These are phyloP conservation scores for Ochotona curzoniae DNA, from an alignment of 2,113 vertebrate species.

Conservation along the genomic window DNA sequence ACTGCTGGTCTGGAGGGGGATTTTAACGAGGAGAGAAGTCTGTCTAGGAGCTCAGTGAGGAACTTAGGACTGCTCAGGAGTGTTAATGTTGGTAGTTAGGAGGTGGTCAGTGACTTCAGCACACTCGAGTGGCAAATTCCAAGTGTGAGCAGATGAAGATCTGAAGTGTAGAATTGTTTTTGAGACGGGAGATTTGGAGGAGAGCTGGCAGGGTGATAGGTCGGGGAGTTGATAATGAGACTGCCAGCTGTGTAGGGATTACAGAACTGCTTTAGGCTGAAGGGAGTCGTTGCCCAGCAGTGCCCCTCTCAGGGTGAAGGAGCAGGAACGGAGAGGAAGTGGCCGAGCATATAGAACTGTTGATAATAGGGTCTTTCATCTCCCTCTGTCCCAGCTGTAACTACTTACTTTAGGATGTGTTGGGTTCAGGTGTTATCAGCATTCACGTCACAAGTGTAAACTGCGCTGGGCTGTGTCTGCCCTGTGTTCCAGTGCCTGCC, in stretches of 20 bases:
- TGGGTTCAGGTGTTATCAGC: neutral
- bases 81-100: conserved; percentile 1
- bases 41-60: neutral
- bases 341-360: neutral
- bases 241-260: neutral
- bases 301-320: neutral
- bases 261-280: neutral
- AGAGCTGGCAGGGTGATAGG: neutral
- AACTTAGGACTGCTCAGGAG: neutral
- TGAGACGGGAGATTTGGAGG: conserved; percentile 14
- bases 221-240: neutral
- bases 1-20: too few relatives aligned
- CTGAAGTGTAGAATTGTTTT: conserved; percentile 13
- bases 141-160: conserved; percentile 18
- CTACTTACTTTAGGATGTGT: neutral
- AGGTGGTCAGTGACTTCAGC: neutral
- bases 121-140: conserved; percentile 15
- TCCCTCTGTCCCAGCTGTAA: neutral
- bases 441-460: neutral
- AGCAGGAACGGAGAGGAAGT: neutral
- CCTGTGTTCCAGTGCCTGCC: neutral
- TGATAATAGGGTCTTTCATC: neutral
- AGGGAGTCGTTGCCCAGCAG: neutral
- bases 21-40: neutral
- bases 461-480: conserved; percentile 14